Conservation (phyloP, 2,113 vertebrate genomes). For the Pelmatolapia mariae region DNA sequence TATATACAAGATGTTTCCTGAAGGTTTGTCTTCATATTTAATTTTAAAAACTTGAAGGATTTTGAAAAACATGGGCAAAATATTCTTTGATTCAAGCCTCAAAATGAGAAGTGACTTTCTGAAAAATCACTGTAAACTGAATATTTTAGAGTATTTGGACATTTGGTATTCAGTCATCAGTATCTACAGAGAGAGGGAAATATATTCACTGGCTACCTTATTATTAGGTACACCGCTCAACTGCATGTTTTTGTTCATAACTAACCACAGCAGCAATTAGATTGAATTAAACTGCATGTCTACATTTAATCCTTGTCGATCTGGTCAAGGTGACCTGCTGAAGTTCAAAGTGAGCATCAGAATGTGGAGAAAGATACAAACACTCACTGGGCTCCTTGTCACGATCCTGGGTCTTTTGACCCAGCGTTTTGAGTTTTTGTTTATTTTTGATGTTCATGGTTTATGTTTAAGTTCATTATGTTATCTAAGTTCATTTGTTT, state of each 20-base stretch:
- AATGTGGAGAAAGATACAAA: too few species aligned
- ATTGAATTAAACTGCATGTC: fast-evolving
- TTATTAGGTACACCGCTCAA: fast-evolving
- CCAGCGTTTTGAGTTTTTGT: too few species aligned
- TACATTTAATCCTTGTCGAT: not conserved
- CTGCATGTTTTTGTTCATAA: fast-evolving
- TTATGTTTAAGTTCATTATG: too few species aligned
- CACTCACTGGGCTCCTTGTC: too few species aligned
- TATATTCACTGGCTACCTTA: not conserved
- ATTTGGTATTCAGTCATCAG: not conserved
- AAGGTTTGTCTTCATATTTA: not conserved
- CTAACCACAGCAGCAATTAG: not conserved
- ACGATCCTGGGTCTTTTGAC: too few species aligned
- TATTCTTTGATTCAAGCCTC: too few species aligned
- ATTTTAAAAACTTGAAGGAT: not conserved
- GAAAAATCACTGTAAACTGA: fast-evolving
- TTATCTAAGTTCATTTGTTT: too few species aligned
- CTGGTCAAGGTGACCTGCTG: fast-evolving
- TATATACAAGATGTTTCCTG: not conserved
- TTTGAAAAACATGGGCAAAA: not conserved
- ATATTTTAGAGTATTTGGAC: not conserved
- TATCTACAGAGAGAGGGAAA: not conserved
- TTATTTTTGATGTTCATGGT: too few species aligned
- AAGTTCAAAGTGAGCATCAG: not conserved
- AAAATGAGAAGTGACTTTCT: too few species aligned